Evolutionary conservation across 2,113 vertebrate genomes (phyloP).

Genomic region (Syrmaticus mikado): DNA sequence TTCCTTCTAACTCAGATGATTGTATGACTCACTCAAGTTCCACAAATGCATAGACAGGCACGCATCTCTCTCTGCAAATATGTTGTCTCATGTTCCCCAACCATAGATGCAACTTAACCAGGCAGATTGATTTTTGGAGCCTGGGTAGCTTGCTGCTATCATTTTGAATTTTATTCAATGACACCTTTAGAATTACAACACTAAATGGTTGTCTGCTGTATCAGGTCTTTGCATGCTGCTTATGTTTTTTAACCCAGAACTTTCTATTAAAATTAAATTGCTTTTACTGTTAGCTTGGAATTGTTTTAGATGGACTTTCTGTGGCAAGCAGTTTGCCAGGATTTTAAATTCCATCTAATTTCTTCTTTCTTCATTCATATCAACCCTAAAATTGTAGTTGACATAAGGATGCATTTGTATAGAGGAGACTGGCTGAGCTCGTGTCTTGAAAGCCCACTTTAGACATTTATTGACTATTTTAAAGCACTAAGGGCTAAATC

Average conservation of each 20-base stretch:
- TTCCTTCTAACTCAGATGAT: too few relatives aligned
- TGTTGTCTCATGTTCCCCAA: not conserved
- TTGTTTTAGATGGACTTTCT: not conserved
- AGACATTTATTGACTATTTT: not conserved
- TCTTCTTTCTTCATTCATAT: not conserved
- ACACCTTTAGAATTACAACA: not conserved
- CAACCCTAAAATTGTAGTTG: not conserved
- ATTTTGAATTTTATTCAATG: not conserved
- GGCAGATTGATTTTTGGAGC: fast-evolving
- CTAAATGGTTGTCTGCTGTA: not conserved
- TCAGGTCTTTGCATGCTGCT: not conserved
- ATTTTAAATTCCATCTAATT: slow-evolving; percentile 19
- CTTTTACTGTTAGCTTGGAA: not conserved
- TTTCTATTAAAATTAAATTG: slow-evolving; percentile 7
- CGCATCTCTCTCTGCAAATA: not conserved
- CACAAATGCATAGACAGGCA: not conserved
- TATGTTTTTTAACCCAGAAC: not conserved
- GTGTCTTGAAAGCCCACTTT: not conserved
- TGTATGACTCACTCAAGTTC: not conserved
- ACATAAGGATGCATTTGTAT: not conserved
- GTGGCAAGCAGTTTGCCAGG: not conserved
- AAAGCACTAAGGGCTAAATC: not conserved
- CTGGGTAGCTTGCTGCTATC: not conserved
- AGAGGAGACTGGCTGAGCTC: not conserved
- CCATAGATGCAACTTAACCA: not conserved